A percentile compares a stretch with the other conserved stretches of the same genome.
These are phyloP conservation scores for Paralichthys olivaceus DNA, from an alignment of 2,113 vertebrate genomes.

Conservation along the genomic window DNA sequence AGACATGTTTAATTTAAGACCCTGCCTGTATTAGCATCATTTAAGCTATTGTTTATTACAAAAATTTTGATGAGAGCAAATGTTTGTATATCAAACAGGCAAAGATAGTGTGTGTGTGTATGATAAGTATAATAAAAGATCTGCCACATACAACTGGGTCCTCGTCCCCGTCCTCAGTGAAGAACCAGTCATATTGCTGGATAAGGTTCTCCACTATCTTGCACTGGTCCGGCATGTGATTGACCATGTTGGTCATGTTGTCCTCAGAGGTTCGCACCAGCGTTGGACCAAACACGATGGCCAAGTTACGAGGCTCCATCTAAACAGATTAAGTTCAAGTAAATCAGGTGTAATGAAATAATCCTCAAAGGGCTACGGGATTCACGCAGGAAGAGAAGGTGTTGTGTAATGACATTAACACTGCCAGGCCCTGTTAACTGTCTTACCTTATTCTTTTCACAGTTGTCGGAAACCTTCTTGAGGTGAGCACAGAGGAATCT, in stretches of 20 bases:
- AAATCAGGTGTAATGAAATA: conserved; percentile 12
- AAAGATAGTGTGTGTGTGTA: background rate
- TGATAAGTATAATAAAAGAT: background rate
- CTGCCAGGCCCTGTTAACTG: background rate
- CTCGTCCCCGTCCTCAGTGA: conserved; percentile 92
- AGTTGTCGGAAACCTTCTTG: conserved; percentile 95
- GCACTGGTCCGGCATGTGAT: conserved; percentile 99
- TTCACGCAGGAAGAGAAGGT: background rate
- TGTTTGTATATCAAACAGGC: background rate
- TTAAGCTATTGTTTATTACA: background rate
- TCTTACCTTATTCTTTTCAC: conserved; percentile 96
- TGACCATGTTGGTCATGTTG: conserved; percentile 99
- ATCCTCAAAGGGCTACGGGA: background rate
- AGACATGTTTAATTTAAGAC: too few species aligned
- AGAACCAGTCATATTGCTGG: conserved; percentile 99
- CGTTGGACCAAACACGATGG: conserved; percentile 97
- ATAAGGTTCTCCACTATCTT: conserved; percentile 99
- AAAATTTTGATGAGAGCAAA: background rate
- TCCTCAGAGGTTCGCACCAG: conserved; percentile 97
- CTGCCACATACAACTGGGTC: conserved; percentile 92
- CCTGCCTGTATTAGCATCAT: background rate
- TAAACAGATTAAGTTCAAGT: conserved; percentile 57
- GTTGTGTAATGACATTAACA: conserved; percentile 4
- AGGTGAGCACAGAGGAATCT: conserved; percentile 97
- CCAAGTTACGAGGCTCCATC: conserved; percentile 99